phyloP scores from a whole-genome alignment of 2,888 invertebrate genomes.

The Brassicogethes aeneus region DNA sequence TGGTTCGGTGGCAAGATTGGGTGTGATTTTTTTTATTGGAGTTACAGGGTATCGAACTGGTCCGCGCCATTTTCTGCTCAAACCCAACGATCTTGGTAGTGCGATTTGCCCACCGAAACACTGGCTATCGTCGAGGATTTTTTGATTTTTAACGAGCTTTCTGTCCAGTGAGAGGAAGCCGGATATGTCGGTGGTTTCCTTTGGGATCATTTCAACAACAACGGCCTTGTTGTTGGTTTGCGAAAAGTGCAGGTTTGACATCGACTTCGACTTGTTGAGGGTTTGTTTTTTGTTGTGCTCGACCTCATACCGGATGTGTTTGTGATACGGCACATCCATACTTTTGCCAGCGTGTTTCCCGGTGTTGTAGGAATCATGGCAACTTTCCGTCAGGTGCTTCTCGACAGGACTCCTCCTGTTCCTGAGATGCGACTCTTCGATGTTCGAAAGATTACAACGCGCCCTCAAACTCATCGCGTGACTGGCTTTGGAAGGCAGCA shows the following conservation, averaged over 20 bases:
- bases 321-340: slow-evolving; percentile 35
- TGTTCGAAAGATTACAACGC: slow-evolving; percentile 20
- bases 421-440: slow-evolving; percentile 21
- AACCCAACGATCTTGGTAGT: slow-evolving; percentile 50
- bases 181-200: slow-evolving; percentile 16
- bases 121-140: slow-evolving; percentile 3
- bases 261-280: slow-evolving; percentile 29
- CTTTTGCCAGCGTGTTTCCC: slow-evolving; percentile 22
- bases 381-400: slow-evolving; percentile 36
- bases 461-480: slow-evolving; percentile 10
- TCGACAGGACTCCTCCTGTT: slow-evolving; percentile 27
- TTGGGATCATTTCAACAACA: slow-evolving; percentile 35
- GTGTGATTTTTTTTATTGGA: slow-evolving; percentile 44
- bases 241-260: slow-evolving; percentile 26
- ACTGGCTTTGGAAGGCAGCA: slow-evolving; percentile 12
- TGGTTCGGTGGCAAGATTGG: slow-evolving; percentile 3
- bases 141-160: slow-evolving; percentile 10
- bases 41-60: slow-evolving; percentile 58
- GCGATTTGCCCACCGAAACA: slow-evolving; percentile 35
- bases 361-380: slow-evolving; percentile 33
- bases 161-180: slow-evolving; percentile 24
- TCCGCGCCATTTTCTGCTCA: slow-evolving; percentile 53
- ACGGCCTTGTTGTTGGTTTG: slow-evolving; percentile 27
- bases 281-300: slow-evolving; percentile 17
- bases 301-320: slow-evolving; percentile 39